phyloP scores from a whole-genome alignment of 1,140 invertebrate species.

The Microvelia longipes region DNA sequence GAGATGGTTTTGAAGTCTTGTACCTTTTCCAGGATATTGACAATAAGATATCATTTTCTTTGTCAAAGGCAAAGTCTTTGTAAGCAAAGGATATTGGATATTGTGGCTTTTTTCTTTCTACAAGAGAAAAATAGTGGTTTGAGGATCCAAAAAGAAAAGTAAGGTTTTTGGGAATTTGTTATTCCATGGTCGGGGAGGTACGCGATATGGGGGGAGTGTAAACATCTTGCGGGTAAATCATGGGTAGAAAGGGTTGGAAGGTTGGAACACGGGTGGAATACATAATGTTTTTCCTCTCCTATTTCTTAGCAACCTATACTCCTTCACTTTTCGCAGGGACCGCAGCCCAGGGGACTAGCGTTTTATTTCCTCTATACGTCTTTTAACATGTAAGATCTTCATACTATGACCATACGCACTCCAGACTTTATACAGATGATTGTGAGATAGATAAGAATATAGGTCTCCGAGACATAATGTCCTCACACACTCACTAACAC shows the following conservation, averaged over 20 bases:
- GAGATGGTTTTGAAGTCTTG: neutral
- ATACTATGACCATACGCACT: too few relatives aligned
- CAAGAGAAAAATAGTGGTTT: neutral
- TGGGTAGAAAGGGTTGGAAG: neutral
- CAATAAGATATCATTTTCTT: neutral
- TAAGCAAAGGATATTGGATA: neutral
- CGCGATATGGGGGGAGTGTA: neutral
- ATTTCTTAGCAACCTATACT: neutral
- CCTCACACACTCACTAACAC: too few relatives aligned
- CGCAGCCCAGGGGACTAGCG: too few relatives aligned
- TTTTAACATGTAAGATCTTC: too few relatives aligned
- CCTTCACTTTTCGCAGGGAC: neutral
- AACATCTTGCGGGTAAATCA: constrained; percentile 3
- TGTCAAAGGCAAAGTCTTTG: neutral
- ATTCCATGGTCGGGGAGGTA: neutral
- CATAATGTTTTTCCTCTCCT: neutral
- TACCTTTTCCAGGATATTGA: neutral
- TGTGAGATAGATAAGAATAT: too few relatives aligned
- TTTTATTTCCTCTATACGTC: too few relatives aligned
- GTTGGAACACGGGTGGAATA: neutral
- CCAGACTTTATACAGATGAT: too few relatives aligned
- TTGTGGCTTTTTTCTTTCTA: neutral
- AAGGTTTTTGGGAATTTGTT: neutral
- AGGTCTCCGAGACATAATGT: too few relatives aligned
- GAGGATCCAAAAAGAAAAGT: neutral